A percentile compares a stretch with the other conserved stretches of the same genome.
Evolutionary conservation across 2,113 vertebrate genomes (phyloP).

Genomic region (Ceratotherium simum): DNA sequence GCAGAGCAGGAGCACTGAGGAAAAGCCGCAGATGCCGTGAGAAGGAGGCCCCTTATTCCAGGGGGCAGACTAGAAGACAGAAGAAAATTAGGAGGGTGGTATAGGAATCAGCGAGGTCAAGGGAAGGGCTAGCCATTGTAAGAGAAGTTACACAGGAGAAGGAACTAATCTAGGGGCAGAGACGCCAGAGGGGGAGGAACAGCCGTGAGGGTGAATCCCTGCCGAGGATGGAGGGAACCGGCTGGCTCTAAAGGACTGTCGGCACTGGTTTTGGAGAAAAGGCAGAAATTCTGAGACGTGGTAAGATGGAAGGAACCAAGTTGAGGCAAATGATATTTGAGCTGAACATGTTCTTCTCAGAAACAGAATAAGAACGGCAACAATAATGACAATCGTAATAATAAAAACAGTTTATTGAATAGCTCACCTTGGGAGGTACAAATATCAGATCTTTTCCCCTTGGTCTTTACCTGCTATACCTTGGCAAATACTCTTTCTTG

Average conservation of each 20-base stretch:
- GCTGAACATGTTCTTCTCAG: background rate
- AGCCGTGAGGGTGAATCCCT: accelerated
- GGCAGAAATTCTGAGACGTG: background rate
- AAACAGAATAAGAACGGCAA: background rate
- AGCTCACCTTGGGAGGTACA: background rate
- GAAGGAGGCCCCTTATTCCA: background rate
- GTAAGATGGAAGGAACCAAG: background rate
- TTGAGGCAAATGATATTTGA: background rate
- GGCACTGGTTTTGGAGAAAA: background rate
- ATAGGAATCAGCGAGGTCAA: background rate
- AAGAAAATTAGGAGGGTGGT: background rate
- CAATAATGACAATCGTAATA: background rate
- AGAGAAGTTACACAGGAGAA: background rate
- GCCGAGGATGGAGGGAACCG: background rate
- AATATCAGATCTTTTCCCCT: background rate
- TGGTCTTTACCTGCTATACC: background rate
- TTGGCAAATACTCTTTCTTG: background rate
- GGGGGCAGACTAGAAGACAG: background rate
- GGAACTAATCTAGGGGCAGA: background rate
- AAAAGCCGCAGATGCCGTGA: background rate
- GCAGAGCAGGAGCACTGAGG: background rate
- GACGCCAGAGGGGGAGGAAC: background rate
- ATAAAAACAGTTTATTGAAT: background rate
- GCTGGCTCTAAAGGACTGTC: background rate
- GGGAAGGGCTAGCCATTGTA: background rate